Conservation (phyloP, 53 echinoderm and acorn worm genomes). For the Pentamera pediparva region DNA sequence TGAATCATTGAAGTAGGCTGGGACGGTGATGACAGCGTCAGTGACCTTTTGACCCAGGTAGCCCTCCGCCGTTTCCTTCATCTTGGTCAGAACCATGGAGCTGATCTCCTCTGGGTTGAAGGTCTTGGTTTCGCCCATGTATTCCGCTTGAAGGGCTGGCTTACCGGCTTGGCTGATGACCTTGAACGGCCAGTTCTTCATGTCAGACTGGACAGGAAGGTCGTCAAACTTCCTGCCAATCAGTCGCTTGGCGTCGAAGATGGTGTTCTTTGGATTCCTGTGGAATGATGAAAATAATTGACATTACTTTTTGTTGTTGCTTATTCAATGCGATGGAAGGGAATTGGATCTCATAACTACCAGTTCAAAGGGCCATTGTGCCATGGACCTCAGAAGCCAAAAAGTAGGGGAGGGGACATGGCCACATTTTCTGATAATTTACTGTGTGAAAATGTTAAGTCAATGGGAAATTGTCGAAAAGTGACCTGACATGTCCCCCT, state of each 20-base stretch:
- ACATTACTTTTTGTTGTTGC: too few species aligned
- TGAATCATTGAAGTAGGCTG: constrained; percentile 86
- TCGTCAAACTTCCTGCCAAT: constrained; percentile 45
- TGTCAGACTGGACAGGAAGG: constrained; percentile 37
- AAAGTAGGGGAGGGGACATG: too few species aligned
- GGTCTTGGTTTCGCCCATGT: constrained; percentile 63
- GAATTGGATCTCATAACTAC: too few species aligned
- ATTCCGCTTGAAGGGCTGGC: constrained; percentile 43
- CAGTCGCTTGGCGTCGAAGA: constrained; percentile 60
- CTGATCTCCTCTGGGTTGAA: constrained; percentile 88
- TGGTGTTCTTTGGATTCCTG: constrained; percentile 51
- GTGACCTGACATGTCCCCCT: too few species aligned
- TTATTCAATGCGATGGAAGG: too few species aligned
- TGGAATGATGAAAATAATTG: neutral
- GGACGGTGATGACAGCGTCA: constrained; percentile 85
- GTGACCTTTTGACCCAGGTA: constrained; percentile 78
- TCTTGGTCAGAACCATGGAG: constrained; percentile 84
- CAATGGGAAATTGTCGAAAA: too few species aligned
- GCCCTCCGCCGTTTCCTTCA: constrained; percentile 87
- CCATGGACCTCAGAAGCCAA: too few species aligned
- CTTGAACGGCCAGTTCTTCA: constrained; percentile 57
- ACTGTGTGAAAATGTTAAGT: too few species aligned
- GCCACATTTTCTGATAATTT: too few species aligned
- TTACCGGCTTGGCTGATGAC: constrained; percentile 50
- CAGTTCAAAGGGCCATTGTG: too few species aligned